Base-by-base conservation (phyloP, 2,113 vertebrate genomes). In the Chroicocephalus ridibundus region DNA sequence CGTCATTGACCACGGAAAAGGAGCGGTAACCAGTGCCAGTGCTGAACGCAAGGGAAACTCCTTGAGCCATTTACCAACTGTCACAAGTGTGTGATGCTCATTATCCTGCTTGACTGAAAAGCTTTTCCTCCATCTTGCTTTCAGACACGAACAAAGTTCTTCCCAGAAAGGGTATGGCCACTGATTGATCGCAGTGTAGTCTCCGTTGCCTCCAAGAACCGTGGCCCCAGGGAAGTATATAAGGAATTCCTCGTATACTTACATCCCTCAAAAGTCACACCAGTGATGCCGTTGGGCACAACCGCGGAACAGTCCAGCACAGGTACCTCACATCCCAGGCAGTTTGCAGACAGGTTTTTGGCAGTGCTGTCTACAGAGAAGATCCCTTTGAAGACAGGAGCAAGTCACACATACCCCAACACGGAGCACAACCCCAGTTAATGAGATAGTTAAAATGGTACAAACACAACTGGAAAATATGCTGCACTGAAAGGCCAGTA, bases 381-480 rank as follows among this genome's bases (percentile, higher is more conserved):
- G 58, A 60, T 27, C 69, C 88, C 46, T 86, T 3, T n/a, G 71
- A 79, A 86, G 82, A 14, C 68, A 58, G 76, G 47, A 92, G 38
- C 1, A 14, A 72, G 71, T 66, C 80, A 66, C 69, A 82, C 81
- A 13, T 3, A 70, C 3, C 47, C 71, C 46, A 46, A 31, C 36
- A 17, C 0, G 0, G n/a, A 69, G 78, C 92, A 76, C 65, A 82
- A 46, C 66, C 49, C 83, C 76, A 20, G 72, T 20, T 15, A 86
- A 36, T 9, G 81, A 91, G 94, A 61, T 2, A 68, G 72, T 78
- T 89, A 88, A 91, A 95, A 27, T 9, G 90, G 83, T 82, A 89
- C 94, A 84, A 93, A 91, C 91, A 85, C 94, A 72, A 94, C 77
- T 93, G 94, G 95, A 94, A 96, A 97, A 93, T 76, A 71, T 51